Percentiles rank a stretch among this genome's conserved stretches.
phyloP scores from a whole-genome alignment of 2,797 vertebrate genomes.

The Phalloptychus januarius region DNA sequence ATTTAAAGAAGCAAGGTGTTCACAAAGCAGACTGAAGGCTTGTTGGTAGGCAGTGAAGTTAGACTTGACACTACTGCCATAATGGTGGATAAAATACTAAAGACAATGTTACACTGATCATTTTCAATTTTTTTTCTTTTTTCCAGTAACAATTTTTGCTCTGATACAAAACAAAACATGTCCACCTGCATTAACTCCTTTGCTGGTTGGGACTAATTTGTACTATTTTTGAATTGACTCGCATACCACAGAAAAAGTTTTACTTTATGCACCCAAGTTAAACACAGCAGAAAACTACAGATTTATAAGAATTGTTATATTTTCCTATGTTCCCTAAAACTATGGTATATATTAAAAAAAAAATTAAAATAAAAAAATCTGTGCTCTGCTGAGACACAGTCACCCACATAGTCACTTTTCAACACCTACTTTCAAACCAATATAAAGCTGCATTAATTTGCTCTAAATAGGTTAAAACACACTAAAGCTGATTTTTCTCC shows the following conservation, averaged over 20 bases:
- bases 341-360: neutral
- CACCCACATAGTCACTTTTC: neutral
- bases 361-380: too few relatives aligned
- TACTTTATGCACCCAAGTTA: neutral
- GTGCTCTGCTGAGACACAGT: too few relatives aligned
- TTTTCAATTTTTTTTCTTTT: neutral
- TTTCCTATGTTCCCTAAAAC: neutral
- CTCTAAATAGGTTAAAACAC: neutral
- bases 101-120: neutral
- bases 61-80: neutral
- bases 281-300: neutral
- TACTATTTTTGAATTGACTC: neutral
- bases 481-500: neutral
- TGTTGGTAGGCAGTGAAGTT: neutral
- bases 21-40: neutral
- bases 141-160: neutral
- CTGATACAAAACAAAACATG: neutral
- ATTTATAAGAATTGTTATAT: neutral
- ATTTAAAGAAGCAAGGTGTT: neutral
- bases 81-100: neutral
- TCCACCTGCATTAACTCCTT: neutral
- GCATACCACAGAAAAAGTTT: neutral
- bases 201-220: neutral
- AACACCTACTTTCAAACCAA: neutral
- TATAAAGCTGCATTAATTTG: neutral